These are phyloP conservation scores for Lottia scabra DNA, from an alignment of 2,888 invertebrate genomes.

Conservation along the genomic window DNA sequence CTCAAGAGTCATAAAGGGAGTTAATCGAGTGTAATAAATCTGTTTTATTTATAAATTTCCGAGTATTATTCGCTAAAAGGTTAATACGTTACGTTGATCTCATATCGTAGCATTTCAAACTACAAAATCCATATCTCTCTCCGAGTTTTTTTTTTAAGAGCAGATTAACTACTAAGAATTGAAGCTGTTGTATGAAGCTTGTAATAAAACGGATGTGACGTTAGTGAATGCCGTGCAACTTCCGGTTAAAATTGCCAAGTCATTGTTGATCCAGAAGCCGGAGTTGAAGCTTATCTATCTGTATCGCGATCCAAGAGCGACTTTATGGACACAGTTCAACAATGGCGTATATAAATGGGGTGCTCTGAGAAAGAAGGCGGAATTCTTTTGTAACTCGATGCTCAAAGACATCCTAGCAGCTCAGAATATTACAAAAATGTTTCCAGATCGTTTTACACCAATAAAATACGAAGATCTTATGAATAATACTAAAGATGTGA, in stretches of 20 bases:
- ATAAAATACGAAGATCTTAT: background rate
- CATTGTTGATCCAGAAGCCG: background rate
- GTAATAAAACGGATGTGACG: background rate
- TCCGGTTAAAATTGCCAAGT: background rate
- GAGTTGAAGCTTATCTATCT: background rate
- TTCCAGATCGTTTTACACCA: background rate
- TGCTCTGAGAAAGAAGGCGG: background rate
- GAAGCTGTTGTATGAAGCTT: background rate
- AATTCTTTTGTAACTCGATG: background rate
- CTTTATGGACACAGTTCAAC: background rate
- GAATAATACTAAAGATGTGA: background rate
- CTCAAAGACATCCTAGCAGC: background rate
- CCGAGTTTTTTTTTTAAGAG: too few relatives aligned
- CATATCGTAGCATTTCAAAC: too few relatives aligned
- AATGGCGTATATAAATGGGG: background rate
- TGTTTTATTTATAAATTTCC: too few relatives aligned
- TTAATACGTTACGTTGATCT: too few relatives aligned
- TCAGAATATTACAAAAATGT: background rate
- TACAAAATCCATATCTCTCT: too few relatives aligned
- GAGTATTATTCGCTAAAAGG: too few relatives aligned
- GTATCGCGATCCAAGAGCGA: background rate
- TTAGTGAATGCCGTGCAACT: background rate
- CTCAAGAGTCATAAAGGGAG: too few relatives aligned
- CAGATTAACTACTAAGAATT: too few relatives aligned
- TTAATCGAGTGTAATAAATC: too few relatives aligned